Base-by-base conservation (phyloP, 2,888 invertebrate genomes). In the Resseliella maxima region DNA sequence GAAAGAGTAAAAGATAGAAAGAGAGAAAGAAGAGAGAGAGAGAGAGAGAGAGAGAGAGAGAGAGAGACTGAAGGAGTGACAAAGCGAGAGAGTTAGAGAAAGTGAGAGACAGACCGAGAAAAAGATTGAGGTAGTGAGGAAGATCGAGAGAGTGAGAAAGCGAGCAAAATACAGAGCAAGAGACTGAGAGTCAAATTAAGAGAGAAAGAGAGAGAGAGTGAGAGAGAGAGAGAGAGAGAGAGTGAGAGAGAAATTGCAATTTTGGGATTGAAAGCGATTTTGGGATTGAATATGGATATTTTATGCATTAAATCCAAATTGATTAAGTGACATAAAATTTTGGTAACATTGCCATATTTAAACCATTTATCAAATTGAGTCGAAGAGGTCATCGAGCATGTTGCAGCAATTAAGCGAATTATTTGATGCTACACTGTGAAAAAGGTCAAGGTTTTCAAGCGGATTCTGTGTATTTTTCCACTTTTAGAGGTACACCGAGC, bases 391-490 rank as follows among this genome's bases (percentile, higher is more conserved):
- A 59, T 27, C 24, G 5, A 3, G 15, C 31, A 6, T 10, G 6
- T 72, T 72, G 72, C 27, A 72, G 18, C 18, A 31, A 72, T 72
- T 72, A 27, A 72, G 35, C 10, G 27, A 31, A 31, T 31, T 72
- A 72, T 72, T 72, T 31, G 27, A 15, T 35, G 0, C 31, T 35
- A 12, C 2, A 31, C 15, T 0, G 27, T 31, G 12, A 83, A 83
- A 35, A 83, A 83, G 83, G 83, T 83, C 83, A 83, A 83, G 83
- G 38, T 83, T 72, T 72, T 12, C 2, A 83, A 83, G 3, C 24
- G 24, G 46, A 18, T 72, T 72, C 18, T 5, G 15, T 72, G 2
- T 72, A 31, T 72, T 72, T 5, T 83, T 38, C 41, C 21, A 81
- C 59, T 59, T 72, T 72, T 72, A 18, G n/a, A 83, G 83, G 35